These are phyloP conservation scores for Druon quercuslanigerum DNA, from an alignment of 1,140 invertebrate genomes.

Conservation along the genomic window DNA sequence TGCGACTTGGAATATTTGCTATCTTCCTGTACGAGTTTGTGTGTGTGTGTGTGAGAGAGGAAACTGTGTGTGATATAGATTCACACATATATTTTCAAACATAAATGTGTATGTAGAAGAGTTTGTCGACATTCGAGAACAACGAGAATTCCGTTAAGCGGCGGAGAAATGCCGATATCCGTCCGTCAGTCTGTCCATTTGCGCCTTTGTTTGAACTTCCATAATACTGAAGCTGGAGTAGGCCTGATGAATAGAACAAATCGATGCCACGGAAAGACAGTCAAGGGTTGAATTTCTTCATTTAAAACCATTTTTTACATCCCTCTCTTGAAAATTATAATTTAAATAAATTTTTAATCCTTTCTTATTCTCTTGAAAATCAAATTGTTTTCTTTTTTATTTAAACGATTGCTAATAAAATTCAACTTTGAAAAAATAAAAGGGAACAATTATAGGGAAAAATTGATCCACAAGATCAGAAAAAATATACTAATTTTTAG, in stretches of 20 bases:
- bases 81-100: not conserved
- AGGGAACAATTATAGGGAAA: too few relatives aligned
- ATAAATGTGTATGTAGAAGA: constrained; percentile 1
- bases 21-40: constrained; percentile 6
- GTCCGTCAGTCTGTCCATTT: constrained; percentile 38
- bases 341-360: too few relatives aligned
- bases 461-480: too few relatives aligned
- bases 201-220: constrained; percentile 28
- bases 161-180: constrained; percentile 58
- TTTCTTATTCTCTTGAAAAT: too few relatives aligned
- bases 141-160: constrained; percentile 51
- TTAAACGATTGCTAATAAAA: too few relatives aligned
- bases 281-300: not conserved
- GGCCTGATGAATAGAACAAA: constrained; percentile 32
- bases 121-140: constrained; percentile 43
- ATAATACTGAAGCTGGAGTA: constrained; percentile 10
- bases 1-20: constrained; percentile 14
- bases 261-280: constrained; percentile 30
- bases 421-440: too few relatives aligned
- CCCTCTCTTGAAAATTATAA: too few relatives aligned
- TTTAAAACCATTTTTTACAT: too few relatives aligned
- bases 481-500: too few relatives aligned
- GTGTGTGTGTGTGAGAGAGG: not conserved
- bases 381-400: too few relatives aligned
- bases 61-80: not conserved